These are phyloP conservation scores for Ochropleura plecta DNA, from an alignment of 2,888 invertebrate species.

Conservation along the genomic window DNA sequence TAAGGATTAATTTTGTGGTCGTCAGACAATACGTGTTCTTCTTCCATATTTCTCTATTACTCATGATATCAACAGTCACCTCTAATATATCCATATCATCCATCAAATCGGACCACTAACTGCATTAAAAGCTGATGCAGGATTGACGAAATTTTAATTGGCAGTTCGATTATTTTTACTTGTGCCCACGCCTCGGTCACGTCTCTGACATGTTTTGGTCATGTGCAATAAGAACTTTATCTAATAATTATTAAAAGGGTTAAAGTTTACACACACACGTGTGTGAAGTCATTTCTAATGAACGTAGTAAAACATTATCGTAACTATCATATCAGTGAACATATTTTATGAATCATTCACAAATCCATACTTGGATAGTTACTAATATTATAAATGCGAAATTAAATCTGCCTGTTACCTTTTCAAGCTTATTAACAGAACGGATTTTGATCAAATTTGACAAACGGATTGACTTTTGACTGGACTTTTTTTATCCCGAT, in stretches of 20 bases:
- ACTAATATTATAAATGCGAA: too few species aligned
- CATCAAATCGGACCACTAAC: not conserved
- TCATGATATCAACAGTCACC: not conserved
- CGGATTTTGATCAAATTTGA: too few species aligned
- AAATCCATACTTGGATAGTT: not conserved
- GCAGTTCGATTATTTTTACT: not conserved
- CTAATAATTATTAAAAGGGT: slow-evolving; percentile 4
- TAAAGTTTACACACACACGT: slow-evolving; percentile 13
- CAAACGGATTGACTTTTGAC: too few species aligned
- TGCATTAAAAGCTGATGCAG: not conserved
- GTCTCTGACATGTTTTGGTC: not conserved
- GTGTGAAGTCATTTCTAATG: slow-evolving; percentile 1
- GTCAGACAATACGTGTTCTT: not conserved
- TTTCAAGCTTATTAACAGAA: too few species aligned
- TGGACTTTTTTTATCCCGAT: too few species aligned
- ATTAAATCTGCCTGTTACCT: too few species aligned
- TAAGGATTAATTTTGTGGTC: not conserved
- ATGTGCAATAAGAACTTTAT: not conserved
- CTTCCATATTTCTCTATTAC: not conserved
- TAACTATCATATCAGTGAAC: not conserved
- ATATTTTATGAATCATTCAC: not conserved
- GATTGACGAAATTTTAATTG: not conserved
- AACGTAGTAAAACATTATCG: not conserved
- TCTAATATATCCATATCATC: not conserved
- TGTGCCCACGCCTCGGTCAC: not conserved